These are phyloP conservation scores for Barnardius zonarius DNA, from an alignment of 2,113 vertebrate species.

Conservation along the genomic window DNA sequence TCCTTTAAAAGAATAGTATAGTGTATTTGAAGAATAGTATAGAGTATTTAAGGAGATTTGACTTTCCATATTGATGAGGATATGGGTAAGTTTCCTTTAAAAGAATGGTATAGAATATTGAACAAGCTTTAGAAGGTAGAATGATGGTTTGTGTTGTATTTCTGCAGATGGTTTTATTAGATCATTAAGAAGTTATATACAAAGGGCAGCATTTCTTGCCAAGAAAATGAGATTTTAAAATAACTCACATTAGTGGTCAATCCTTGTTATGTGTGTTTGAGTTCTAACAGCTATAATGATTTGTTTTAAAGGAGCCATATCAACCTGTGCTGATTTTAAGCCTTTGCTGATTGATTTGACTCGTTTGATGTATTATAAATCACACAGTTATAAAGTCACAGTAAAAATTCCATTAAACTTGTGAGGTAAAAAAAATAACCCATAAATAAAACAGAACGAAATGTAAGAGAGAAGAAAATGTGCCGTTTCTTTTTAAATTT, in stretches of 20 bases:
- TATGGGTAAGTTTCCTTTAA: not conserved
- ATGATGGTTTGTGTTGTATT: not conserved
- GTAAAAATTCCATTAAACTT: conserved; percentile 70
- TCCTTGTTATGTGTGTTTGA: conserved; percentile 23
- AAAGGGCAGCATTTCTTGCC: conserved; percentile 14
- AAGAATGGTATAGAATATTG: not conserved
- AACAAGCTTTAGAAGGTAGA: not conserved
- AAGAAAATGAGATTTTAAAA: conserved; percentile 57
- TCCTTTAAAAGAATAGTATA: not conserved
- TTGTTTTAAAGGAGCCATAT: conserved; percentile 60
- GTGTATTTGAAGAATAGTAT: not conserved
- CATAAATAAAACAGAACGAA: conserved; percentile 56
- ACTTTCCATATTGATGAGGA: not conserved
- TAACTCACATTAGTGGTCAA: conserved; percentile 45
- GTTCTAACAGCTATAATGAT: conserved; percentile 54
- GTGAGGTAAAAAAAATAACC: conserved; percentile 41
- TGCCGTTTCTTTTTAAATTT: conserved; percentile 41
- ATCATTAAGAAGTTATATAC: not conserved
- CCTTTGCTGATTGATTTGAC: conserved; percentile 59
- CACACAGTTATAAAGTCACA: conserved; percentile 68
- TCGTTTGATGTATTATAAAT: conserved; percentile 73
- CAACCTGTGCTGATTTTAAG: conserved; percentile 66
- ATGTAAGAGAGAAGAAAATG: conserved; percentile 39
- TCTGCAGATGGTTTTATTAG: conserved; percentile 13
- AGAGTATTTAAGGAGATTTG: not conserved